These are phyloP conservation scores for Bubo scandiacus DNA, from an alignment of 2,113 vertebrate species.

Conservation along the genomic window DNA sequence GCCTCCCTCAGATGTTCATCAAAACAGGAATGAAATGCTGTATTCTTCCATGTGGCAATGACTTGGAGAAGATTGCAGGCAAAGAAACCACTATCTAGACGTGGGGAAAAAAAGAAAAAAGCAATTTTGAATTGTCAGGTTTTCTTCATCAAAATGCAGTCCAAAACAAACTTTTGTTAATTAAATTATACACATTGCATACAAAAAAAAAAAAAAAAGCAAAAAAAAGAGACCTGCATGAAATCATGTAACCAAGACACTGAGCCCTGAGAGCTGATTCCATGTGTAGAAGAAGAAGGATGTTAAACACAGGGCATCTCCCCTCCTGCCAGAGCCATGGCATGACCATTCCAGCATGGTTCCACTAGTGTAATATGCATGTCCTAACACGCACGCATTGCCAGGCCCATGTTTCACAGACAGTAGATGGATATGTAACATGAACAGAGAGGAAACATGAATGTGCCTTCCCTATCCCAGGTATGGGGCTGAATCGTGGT, in stretches of 20 bases:
- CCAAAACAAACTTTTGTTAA: not conserved
- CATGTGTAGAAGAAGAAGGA: not conserved
- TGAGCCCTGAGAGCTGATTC: not conserved
- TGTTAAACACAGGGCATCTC: not conserved
- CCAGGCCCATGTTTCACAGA: too few species aligned
- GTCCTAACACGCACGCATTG: not conserved
- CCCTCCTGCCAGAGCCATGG: not conserved
- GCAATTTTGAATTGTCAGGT: not conserved
- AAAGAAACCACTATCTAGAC: not conserved
- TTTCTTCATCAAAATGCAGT: not conserved
- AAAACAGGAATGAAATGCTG: not conserved
- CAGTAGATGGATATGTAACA: fast-evolving
- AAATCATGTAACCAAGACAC: not conserved
- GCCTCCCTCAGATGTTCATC: not conserved
- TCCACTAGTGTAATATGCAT: fast-evolving
- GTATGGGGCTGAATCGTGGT: fast-evolving
- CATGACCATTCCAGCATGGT: not conserved
- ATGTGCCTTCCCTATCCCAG: fast-evolving
- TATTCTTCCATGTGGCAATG: not conserved
- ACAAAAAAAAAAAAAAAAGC: not conserved
- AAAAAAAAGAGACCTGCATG: not conserved
- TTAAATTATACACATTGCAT: not conserved
- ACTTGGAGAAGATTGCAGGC: not conserved
- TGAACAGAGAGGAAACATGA: not conserved
- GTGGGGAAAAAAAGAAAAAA: not conserved